Evolutionary conservation across 35 echinoderm and acorn worm species (phyloP), one percentile per base, ranked within the genome.

Genomic region (Lytechinus pictus): DNA sequence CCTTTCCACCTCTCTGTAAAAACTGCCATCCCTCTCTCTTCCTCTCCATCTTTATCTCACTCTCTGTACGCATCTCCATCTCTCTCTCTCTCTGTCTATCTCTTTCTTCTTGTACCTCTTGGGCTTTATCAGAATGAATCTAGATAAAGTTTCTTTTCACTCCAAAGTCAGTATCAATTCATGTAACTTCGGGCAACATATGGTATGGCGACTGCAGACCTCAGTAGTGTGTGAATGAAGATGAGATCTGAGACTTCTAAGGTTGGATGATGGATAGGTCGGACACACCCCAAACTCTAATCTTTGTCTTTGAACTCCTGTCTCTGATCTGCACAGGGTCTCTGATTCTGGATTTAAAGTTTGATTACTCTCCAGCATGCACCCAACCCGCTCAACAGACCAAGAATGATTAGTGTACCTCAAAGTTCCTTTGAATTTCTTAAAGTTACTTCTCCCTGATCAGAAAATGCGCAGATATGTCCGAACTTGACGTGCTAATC

Each of bases 121-220:
- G 66, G 66, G 66, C 21, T 79, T 2, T 44, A 44, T 44, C 19
- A 79, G 66, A 79, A 79, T 24, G 66, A 79, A 79, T 79, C 66
- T 24, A 79, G 66, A 79, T 79, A 24, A 24, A 79, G 66, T 79
- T 79, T 79, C 66, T 79, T 79, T 79, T 24, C n/a, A 24, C 66
- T 79, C 66, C 66, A 16, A 79, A 79, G 19, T 79, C 66, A 79
- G 66, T 79, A 79, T 79, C 66, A 79, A 79, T 79, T 79, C 66
- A 79, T 79, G 66, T 79, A 79, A 79, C 66, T 79, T 79, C 66
- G n/a, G 66, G 66, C 66, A 5, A 79, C 66, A 79, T 79, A 24
- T 6, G 3, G 66, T 24, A 79, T 79, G 19, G 19, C 2, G 66
- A 79, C 19, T 79, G 66, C 14, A 79, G 66, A n/a, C 66, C 33